Evolutionary conservation across 2,113 vertebrate genomes (phyloP).

Genomic region (Calyptomena viridis): DNA sequence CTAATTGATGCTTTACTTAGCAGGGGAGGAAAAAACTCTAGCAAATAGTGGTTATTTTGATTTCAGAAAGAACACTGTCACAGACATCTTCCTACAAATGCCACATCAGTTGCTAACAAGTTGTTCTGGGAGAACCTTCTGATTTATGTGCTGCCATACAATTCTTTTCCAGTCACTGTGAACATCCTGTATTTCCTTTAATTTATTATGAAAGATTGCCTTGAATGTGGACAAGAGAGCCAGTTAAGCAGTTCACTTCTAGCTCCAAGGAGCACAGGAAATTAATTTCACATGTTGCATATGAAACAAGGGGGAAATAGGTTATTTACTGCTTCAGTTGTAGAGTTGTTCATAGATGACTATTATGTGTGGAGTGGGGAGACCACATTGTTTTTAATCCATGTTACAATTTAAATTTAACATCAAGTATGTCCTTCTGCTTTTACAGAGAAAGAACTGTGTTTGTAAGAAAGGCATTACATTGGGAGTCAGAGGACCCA

Average conservation of each 20-base stretch:
- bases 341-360: not conserved
- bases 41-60: not conserved
- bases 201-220: not conserved
- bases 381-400: not conserved
- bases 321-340: not conserved
- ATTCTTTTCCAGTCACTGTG: not conserved
- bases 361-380: not conserved
- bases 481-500: not conserved
- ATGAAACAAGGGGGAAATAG: not conserved
- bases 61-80: not conserved
- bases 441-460: not conserved
- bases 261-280: not conserved
- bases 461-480: not conserved
- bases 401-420: not conserved
- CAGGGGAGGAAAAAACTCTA: not conserved
- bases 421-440: not conserved
- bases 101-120: conserved; percentile 17
- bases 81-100: not conserved
- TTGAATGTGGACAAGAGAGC: not conserved
- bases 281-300: not conserved
- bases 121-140: conserved; percentile 38
- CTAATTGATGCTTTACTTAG: conserved; percentile 26
- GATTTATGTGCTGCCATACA: not conserved
- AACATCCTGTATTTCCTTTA: not conserved
- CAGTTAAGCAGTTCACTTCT: not conserved